These are phyloP conservation scores for Pangasianodon gigas DNA, from an alignment of 2,113 vertebrate genomes.

Conservation along the genomic window DNA sequence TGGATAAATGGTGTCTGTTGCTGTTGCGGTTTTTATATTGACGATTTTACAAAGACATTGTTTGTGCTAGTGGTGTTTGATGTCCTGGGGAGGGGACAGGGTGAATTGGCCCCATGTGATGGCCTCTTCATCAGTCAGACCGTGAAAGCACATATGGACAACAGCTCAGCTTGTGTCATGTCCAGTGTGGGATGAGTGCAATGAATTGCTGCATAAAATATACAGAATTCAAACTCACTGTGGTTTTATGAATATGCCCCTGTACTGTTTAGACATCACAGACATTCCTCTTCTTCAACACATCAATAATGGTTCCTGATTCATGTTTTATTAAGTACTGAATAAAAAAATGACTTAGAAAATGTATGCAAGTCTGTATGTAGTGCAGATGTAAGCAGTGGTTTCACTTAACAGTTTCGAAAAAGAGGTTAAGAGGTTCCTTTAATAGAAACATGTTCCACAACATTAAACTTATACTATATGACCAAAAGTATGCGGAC, in stretches of 20 bases:
- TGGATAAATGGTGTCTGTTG: neutral
- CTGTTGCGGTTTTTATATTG: neutral
- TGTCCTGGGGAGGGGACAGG: conserved; percentile 10
- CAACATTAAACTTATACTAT: neutral
- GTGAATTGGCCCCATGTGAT: neutral
- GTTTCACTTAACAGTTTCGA: neutral
- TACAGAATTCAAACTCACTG: neutral
- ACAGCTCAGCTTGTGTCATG: conserved; percentile 5
- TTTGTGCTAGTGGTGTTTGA: neutral
- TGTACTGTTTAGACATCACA: neutral
- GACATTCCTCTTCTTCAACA: neutral
- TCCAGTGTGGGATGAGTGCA: neutral
- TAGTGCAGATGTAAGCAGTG: neutral
- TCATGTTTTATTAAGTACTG: neutral
- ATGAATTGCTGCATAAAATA: neutral
- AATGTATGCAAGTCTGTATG: neutral
- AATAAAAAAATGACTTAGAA: neutral
- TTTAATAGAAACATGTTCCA: neutral
- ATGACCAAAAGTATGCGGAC: neutral
- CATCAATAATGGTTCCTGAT: neutral
- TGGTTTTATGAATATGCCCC: neutral
- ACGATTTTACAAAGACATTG: neutral
- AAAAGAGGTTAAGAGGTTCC: neutral
- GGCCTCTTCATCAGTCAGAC: conserved; percentile 18
- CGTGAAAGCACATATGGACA: neutral